A percentile compares a stretch with the other conserved stretches of the same genome.
Conservation (phyloP, 2,888 invertebrate genomes). For the Trilocha varians region DNA sequence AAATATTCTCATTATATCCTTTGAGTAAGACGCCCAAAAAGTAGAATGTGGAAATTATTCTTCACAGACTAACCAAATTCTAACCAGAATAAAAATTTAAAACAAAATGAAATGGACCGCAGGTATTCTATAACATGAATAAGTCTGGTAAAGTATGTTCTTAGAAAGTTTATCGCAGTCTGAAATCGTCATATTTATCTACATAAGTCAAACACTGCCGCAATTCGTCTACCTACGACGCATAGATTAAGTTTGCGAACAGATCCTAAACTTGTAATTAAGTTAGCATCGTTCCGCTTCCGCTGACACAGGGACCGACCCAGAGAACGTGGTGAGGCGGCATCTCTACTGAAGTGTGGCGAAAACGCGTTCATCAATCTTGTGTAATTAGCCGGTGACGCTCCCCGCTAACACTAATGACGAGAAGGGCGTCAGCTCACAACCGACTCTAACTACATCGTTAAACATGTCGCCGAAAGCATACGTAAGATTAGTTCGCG, state of each 20-base stretch:
- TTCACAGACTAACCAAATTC: too few relatives aligned
- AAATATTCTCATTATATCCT: too few relatives aligned
- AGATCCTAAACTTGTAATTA: not conserved
- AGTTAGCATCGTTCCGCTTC: slow-evolving; percentile 1
- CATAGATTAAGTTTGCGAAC: not conserved
- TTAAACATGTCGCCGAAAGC: slow-evolving; percentile 1
- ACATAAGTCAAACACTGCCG: not conserved
- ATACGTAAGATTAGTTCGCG: too few relatives aligned
- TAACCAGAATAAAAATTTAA: too few relatives aligned
- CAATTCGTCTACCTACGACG: slow-evolving; percentile 4
- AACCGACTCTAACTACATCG: slow-evolving; percentile 17
- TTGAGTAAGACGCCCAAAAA: too few relatives aligned
- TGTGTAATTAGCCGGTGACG: slow-evolving; percentile 56
- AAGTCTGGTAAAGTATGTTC: too few relatives aligned
- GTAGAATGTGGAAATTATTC: too few relatives aligned
- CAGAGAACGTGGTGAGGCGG: slow-evolving; percentile 9
- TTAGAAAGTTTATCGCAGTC: too few relatives aligned
- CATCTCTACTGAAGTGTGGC: slow-evolving; percentile 32
- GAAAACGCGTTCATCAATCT: slow-evolving; percentile 54
- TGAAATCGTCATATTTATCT: not conserved
- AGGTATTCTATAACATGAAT: too few relatives aligned
- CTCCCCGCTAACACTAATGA: slow-evolving; percentile 48
- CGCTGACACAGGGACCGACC: slow-evolving; percentile 5
- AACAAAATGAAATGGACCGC: too few relatives aligned
- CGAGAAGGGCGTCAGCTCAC: slow-evolving; percentile 29